Percentiles rank a stretch among this genome's conserved stretches.
phyloP scores from a whole-genome alignment of 30 jellyfish, hydroid and myxozoan genomes.

The Turritopsis dohrnii region DNA sequence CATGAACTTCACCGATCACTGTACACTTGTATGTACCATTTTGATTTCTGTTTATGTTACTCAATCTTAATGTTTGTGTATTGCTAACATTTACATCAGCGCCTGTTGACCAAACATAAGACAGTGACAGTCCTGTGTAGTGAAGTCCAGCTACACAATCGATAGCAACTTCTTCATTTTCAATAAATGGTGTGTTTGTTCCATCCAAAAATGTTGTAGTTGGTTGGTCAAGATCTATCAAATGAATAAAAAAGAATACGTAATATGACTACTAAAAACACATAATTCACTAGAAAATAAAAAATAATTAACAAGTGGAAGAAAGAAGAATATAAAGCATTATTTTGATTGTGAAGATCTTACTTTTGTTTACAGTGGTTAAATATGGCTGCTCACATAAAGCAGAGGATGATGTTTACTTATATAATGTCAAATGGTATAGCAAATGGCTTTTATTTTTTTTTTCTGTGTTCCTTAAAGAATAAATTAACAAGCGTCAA shows the following conservation, averaged over 20 bases:
- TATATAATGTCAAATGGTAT: too few species aligned
- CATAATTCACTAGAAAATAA: not conserved
- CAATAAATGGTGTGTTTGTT: not conserved
- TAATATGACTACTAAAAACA: not conserved
- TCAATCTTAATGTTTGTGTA: not conserved
- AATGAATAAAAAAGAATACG: not conserved
- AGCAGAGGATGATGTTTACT: too few species aligned
- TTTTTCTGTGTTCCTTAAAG: too few species aligned
- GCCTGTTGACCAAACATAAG: not conserved
- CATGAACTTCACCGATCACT: not conserved
- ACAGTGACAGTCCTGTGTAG: not conserved
- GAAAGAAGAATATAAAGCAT: too few species aligned
- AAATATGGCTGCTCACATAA: too few species aligned
- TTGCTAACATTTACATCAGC: not conserved
- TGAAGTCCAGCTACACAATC: not conserved
- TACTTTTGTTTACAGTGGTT: too few species aligned
- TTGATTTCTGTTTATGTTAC: not conserved
- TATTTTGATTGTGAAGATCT: too few species aligned
- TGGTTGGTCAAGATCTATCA: not conserved
- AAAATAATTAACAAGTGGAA: too few species aligned
- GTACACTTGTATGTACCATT: not conserved
- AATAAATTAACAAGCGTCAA: too few species aligned
- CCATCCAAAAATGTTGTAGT: not conserved
- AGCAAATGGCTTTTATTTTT: too few species aligned
- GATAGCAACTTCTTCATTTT: not conserved